Conservation (phyloP, 1,140 invertebrate genomes). For the Trichonephila clavipes region DNA sequence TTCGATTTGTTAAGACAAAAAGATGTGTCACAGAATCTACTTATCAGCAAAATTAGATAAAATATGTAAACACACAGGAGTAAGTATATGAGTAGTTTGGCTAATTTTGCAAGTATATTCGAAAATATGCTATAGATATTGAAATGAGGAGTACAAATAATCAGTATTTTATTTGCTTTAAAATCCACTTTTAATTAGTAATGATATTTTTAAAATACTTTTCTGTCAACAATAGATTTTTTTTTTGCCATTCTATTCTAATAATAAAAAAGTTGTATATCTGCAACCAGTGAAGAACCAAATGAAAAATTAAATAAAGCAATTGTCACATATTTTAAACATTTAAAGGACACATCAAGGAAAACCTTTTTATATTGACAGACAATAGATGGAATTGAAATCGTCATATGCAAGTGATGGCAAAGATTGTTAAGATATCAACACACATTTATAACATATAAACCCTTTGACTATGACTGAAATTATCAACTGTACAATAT, state of each 20-base stretch:
- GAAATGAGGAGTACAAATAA: no score
- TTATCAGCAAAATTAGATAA: no score
- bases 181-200: no score
- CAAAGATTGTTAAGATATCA: not conserved
- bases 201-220: no score
- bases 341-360: not conserved
- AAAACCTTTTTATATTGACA: not conserved
- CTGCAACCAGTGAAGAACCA: not conserved
- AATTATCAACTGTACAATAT: conserved; percentile 52
- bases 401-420: not conserved
- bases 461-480: conserved; percentile 35
- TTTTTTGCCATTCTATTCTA: not conserved
- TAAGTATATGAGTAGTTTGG: no score
- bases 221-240: not conserved
- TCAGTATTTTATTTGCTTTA: no score
- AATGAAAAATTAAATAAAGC: not conserved
- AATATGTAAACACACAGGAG: no score
- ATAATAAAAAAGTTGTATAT: not conserved
- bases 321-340: not conserved
- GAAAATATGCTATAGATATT: no score
- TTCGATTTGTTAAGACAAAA: no score
- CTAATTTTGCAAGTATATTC: no score
- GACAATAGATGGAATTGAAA: conserved; percentile 15
- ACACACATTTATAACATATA: conserved; percentile 12
- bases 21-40: no score